Evolutionary conservation across 1,140 invertebrate genomes (phyloP).

Genomic region (Rhyzopertha dominica): DNA sequence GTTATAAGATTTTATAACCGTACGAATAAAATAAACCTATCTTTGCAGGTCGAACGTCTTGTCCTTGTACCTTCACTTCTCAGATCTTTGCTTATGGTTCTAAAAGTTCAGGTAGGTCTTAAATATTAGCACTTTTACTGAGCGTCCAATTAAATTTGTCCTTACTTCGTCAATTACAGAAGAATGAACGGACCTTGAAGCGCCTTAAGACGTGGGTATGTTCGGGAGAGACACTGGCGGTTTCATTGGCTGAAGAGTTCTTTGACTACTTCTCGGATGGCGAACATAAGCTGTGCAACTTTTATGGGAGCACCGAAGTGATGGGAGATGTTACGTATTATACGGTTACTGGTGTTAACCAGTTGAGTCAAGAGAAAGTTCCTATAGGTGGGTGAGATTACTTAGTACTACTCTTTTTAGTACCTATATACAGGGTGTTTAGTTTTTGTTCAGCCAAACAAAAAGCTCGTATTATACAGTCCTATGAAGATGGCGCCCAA

Average conservation of each 20-base stretch:
- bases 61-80: slow-evolving; percentile 80
- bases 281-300: slow-evolving; percentile 68
- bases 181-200: slow-evolving; percentile 44
- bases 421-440: no score
- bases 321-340: slow-evolving; percentile 78
- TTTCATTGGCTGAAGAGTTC: slow-evolving; percentile 64
- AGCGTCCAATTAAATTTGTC: slow-evolving; percentile 2
- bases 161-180: slow-evolving; percentile 32
- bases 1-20: slow-evolving; percentile 6
- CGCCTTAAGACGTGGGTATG: slow-evolving; percentile 73
- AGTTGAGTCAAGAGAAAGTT: slow-evolving; percentile 62
- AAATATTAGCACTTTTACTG: slow-evolving; percentile 7
- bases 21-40: slow-evolving; percentile 16
- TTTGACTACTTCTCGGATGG: slow-evolving; percentile 60
- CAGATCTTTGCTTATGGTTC: slow-evolving; percentile 65
- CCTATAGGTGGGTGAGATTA: slow-evolving; percentile 76
- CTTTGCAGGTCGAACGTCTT: slow-evolving; percentile 63
- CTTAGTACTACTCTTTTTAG: no score
- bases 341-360: slow-evolving; percentile 46
- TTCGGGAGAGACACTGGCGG: slow-evolving; percentile 70
- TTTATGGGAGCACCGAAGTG: slow-evolving; percentile 85
- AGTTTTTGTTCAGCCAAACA: no score
- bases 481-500: no score
- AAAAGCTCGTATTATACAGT: no score
- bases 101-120: slow-evolving; percentile 36